Base-by-base conservation (phyloP, 2,113 vertebrate species). In the Morone saxatilis region DNA sequence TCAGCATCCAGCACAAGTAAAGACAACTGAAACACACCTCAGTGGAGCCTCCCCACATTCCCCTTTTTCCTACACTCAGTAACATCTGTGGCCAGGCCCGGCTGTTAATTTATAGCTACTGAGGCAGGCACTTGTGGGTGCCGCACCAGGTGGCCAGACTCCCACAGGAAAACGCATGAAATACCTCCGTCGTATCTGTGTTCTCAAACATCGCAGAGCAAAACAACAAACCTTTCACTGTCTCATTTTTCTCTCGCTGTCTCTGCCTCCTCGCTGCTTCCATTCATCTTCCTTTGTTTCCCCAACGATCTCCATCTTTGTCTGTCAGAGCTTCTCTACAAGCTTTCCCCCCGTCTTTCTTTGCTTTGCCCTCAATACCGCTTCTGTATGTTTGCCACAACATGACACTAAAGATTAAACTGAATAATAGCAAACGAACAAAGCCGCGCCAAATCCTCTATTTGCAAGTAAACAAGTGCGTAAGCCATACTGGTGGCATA, bases 61-160 rank as follows among this genome's bases (percentile, higher is more conserved):
- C 22, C 16, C 4, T 47, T 68, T 60, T 63, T 50, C 13, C 80
- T 45, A 36, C 81, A 41, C 6, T 54, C 40, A 22, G 68, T 20
- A 72, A 85, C 85, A 86, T 90, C 73, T 89, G 81, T 25, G 45
- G 41, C 71, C 10, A 31, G 31, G 31, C 31, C 31, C 31, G 3
- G 31, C 31, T 31, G 72, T 60, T 82, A 41, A 89, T 88, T 82
- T 74, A 43, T 67, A 62, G 68, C 77, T 19, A 1, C n/a, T 4
- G 57, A 67, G 61, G 62, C 80, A 81, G 83, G 56, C 78, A 7
- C 73, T 61, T 47, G 68, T 74, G 76, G 80, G 66, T 84, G 81
- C 62, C 5, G 13, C 51, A 67, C 70, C 89, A 89, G 86, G 83
- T 88, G 86, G 80, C 61, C 56, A 36, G 62, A 68, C 4, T 86